Evolutionary conservation across 2,113 vertebrate species (phyloP).

Genomic region (Anguilla rostrata): DNA sequence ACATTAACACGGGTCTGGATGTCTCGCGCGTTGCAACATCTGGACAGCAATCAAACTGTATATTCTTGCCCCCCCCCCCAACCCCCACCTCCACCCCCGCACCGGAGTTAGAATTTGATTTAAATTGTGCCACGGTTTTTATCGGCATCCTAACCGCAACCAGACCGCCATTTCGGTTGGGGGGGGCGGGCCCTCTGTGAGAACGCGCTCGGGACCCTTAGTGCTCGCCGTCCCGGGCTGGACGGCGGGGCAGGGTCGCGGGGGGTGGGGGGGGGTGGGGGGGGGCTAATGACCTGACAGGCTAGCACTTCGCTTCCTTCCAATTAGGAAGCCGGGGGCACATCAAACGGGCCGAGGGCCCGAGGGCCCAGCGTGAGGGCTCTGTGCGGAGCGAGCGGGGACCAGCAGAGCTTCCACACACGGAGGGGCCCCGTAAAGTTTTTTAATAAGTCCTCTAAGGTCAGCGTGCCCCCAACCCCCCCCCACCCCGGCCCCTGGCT

Average conservation of each 20-base stretch:
- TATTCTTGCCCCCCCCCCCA: constrained; percentile 51
- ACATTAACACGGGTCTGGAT: neutral
- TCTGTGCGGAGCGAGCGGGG: constrained; percentile 76
- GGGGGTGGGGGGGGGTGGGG: neutral
- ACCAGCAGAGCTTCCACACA: constrained; percentile 59
- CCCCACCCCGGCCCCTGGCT: constrained; percentile 50
- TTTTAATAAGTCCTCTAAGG: constrained; percentile 81
- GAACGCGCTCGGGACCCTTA: constrained; percentile 70
- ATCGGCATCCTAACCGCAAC: constrained; percentile 74
- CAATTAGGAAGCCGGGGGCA: constrained; percentile 88
- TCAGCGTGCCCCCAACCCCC: constrained; percentile 75
- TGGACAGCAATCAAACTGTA: constrained; percentile 64
- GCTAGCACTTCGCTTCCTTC: constrained; percentile 97
- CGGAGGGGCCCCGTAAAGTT: constrained; percentile 59
- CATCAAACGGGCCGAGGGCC: constrained; percentile 78
- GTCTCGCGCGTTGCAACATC: constrained; percentile 16
- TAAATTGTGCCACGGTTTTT: constrained; percentile 71
- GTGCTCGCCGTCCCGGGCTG: constrained; percentile 79
- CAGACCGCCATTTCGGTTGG: constrained; percentile 65
- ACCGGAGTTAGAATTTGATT: constrained; percentile 65
- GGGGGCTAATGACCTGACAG: constrained; percentile 87
- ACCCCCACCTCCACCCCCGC: constrained; percentile 32
- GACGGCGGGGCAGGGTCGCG: constrained; percentile 81
- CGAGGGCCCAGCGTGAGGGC: constrained; percentile 82
- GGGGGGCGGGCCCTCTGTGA: constrained; percentile 73